These are phyloP conservation scores for Oreotrochilus melanogaster DNA, from an alignment of 2,113 vertebrate genomes.

Conservation along the genomic window DNA sequence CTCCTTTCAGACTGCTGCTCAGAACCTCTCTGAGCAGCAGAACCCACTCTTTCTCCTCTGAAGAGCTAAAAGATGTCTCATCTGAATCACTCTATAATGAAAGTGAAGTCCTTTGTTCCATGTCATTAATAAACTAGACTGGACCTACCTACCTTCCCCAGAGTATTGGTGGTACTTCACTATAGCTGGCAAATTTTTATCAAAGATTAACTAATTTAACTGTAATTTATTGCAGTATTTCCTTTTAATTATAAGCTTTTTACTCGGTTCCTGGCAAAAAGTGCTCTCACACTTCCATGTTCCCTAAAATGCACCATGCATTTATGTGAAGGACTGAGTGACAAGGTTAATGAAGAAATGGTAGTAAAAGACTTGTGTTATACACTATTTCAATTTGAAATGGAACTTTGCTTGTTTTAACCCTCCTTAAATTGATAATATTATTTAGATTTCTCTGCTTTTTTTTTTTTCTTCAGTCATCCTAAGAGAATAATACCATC, in stretches of 20 bases:
- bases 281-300: background rate
- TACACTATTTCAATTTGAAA: background rate
- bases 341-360: background rate
- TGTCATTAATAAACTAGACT: background rate
- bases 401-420: background rate
- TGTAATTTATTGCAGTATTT: background rate
- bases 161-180: background rate
- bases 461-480: background rate
- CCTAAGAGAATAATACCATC: background rate
- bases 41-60: background rate
- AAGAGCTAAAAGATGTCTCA: background rate
- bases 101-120: background rate
- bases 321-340: background rate
- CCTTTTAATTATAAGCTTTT: background rate
- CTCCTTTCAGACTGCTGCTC: background rate
- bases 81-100: background rate
- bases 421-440: background rate
- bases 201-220: background rate
- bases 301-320: background rate
- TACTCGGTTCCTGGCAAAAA: background rate
- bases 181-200: background rate
- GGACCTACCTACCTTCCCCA: background rate
- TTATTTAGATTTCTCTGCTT: background rate
- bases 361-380: background rate
- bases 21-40: background rate